Base-by-base conservation (phyloP, 2,797 vertebrate species). In the Huso huso region DNA sequence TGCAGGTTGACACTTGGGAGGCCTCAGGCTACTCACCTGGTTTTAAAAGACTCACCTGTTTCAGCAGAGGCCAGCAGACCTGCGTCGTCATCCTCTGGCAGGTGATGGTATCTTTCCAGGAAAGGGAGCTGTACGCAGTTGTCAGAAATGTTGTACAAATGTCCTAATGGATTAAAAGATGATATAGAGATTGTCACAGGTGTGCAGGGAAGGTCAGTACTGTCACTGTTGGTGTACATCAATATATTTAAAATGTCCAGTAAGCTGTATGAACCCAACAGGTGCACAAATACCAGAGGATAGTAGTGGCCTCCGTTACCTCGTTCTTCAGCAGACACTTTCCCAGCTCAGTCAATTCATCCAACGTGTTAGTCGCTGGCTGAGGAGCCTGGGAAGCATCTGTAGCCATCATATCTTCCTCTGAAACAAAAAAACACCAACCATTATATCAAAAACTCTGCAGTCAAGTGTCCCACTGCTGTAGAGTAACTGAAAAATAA, bases 31-130 rank as follows among this genome's bases (percentile, higher is more conserved):
- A 37, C 37, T 37, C 37, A 37, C 37, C 37, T 37, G 37, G 37
- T 37, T 37, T 37, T 37, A 37, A 37, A 37, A 37, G 2, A 10
- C 71, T 23, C 81, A 97, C 96, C 92, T 95, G 94, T 76, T 91
- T 93, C 69, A 98, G 91, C 18, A 99, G 86, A 0, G 92, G 91
- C 96, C 96, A 99, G 85, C 95, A 98, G 72, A 98, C 89, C 73
- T 94, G 83, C 1, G 91, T 90, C 60, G 94, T 93, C 0, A 92
- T 93, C 73, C 93, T 92, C 75, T 96, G 93, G 82, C 95, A 98
- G 74, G 93, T 94, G 0, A 87, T 80, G 10, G 95, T 92, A 78
- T 99, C 96, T 71, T 93, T 95, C 96, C 96, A 99, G 10, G 92
- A 92, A 49, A 99, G 84, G 1, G 93, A 94, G 51, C 89, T 92